Percentiles rank a stretch among this genome's conserved stretches.
These are phyloP conservation scores for Ptychoptera albimana DNA, from an alignment of 2,888 invertebrate species.

Conservation along the genomic window DNA sequence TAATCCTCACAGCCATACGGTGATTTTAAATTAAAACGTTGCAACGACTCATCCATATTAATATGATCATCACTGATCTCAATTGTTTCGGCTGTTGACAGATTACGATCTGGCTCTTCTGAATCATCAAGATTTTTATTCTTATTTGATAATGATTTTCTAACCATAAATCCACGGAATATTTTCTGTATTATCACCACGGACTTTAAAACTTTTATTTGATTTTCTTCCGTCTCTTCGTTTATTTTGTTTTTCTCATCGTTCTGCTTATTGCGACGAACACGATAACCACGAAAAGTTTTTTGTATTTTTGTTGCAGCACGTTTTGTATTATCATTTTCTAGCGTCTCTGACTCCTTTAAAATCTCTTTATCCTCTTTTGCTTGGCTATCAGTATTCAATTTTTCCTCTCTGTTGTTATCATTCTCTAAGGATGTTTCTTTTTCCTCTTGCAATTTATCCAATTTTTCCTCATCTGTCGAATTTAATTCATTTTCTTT, in stretches of 20 bases:
- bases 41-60: neutral
- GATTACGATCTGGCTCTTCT: neutral
- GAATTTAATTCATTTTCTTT: neutral
- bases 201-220: neutral
- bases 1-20: too few species aligned
- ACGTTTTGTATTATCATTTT: slow-evolving; percentile 3
- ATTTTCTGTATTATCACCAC: neutral
- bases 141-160: neutral
- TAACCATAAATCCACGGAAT: neutral
- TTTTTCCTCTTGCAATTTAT: neutral
- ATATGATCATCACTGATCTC: neutral
- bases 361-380: neutral
- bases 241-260: neutral
- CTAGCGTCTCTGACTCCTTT: neutral
- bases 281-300: slow-evolving; percentile 10
- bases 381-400: too few species aligned
- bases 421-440: neutral
- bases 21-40: too few species aligned
- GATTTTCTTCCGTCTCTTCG: neutral
- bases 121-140: neutral
- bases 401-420: neutral
- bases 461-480: slow-evolving; percentile 1
- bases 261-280: slow-evolving; percentile 5
- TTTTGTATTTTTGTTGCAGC: slow-evolving; percentile 13
- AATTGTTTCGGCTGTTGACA: neutral